A percentile compares a stretch with the other conserved stretches of the same genome.
Evolutionary conservation across 64 coral and sea anemone genomes (phyloP).

Genomic region (Anthopleura sola): DNA sequence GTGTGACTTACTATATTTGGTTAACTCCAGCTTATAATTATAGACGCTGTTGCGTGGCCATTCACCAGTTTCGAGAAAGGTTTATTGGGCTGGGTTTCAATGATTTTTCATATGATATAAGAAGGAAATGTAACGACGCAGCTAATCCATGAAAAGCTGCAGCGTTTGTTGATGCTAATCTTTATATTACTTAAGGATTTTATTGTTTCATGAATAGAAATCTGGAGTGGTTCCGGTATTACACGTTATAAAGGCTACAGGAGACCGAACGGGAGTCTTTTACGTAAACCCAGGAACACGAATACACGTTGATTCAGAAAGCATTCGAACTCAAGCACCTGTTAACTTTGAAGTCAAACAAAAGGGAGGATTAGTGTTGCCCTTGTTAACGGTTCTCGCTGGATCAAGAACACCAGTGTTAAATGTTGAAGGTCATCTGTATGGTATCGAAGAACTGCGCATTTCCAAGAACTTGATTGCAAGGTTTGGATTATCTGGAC

Average conservation of each 20-base stretch:
- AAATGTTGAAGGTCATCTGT: conserved; percentile 59
- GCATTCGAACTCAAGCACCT: conserved; percentile 52
- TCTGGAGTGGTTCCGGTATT: conserved; percentile 30
- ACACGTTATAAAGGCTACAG: conserved; percentile 40
- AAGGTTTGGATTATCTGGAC: conserved; percentile 32
- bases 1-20: too few species aligned
- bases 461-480: conserved; percentile 33
- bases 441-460: conserved; percentile 69
- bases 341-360: conserved; percentile 58
- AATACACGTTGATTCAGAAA: conserved; percentile 53
- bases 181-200: too few species aligned
- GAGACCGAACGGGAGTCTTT: conserved; percentile 75
- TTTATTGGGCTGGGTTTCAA: too few species aligned
- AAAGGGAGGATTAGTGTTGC: conserved; percentile 55
- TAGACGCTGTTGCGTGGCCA: too few species aligned
- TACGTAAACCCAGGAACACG: conserved; percentile 50
- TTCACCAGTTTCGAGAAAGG: too few species aligned
- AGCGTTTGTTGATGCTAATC: too few species aligned
- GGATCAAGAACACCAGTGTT: conserved; percentile 39
- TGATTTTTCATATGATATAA: too few species aligned
- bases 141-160: too few species aligned
- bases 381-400: conserved; percentile 45
- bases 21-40: too few species aligned
- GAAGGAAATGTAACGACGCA: too few species aligned
- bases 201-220: background rate